A percentile compares a stretch with the other conserved stretches of the same genome.
phyloP scores from a whole-genome alignment of 2,113 vertebrate species.

The Apaloderma vittatum region DNA sequence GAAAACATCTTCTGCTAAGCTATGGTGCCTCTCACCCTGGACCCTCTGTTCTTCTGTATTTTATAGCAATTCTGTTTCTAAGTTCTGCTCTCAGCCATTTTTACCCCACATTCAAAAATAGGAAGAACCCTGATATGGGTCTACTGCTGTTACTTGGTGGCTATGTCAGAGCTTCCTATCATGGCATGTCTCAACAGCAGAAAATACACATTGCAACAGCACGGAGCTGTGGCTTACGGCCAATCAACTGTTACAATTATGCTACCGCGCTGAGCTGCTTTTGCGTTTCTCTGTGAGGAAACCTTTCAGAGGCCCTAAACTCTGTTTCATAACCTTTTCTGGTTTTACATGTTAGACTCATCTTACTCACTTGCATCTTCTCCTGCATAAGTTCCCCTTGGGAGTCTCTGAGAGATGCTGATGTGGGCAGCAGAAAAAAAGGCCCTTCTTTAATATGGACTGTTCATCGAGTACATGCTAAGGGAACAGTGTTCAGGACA shows the following conservation, averaged over 20 bases:
- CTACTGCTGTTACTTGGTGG: slow-evolving; percentile 33
- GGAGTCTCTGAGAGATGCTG: background rate
- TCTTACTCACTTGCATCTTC: background rate
- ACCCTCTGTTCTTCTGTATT: background rate
- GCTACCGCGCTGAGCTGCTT: background rate
- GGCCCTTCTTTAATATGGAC: rapidly evolving
- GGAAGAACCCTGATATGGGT: background rate
- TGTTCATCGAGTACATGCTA: rapidly evolving
- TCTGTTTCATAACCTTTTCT: slow-evolving; percentile 57
- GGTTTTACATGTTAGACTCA: slow-evolving; percentile 30
- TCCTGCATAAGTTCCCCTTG: background rate
- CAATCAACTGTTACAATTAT: slow-evolving; percentile 55
- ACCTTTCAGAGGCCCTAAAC: slow-evolving; percentile 26
- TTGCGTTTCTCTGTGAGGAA: slow-evolving; percentile 17
- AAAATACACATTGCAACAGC: slow-evolving; percentile 57
- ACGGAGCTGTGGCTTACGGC: slow-evolving; percentile 12
- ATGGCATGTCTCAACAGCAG: slow-evolving; percentile 58
- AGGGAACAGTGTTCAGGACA: background rate
- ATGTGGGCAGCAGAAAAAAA: background rate
- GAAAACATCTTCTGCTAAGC: background rate
- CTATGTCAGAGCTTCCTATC: slow-evolving; percentile 45
- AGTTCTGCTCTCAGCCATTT: background rate
- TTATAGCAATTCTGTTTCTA: background rate
- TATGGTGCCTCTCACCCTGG: background rate
- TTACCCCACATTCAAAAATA: background rate